Base-by-base conservation (phyloP, 1,140 invertebrate species). In the Agraylea sexmaculata region DNA sequence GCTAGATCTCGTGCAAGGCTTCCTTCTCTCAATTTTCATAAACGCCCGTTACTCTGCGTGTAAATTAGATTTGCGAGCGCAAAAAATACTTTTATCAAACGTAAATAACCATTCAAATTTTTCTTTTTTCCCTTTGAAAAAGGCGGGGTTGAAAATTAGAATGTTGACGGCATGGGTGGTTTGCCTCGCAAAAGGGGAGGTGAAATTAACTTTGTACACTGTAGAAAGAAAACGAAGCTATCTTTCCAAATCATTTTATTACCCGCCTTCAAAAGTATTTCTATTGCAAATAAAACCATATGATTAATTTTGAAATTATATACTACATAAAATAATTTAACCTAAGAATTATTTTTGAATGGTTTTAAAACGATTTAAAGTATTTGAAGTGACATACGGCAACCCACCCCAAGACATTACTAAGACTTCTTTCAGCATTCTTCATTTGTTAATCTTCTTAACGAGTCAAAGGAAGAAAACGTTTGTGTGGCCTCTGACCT, bases 31-130 rank as follows among this genome's bases (percentile, higher is more conserved):
- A 46, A 49, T 46, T 49, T 49, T 49, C 43, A 40, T 42, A 45
- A 49, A 49, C 46, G 41, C 40, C 47, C 33, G 32, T 34, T 27
- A 36, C 47, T 49, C 40, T 42, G 44, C 42, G 47, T 49, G 47
- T 49, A 49, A 49, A 49, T 49, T 49, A 49, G 47, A 49, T 49
- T 46, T 44, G 47, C 43, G 29, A 36, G n/a, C 47, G 40, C 37
- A 45, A 46, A 42, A 49, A 49, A 49, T 49, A 49, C 47, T 42
- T 49, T 46, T 48, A 43, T 45, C 43, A 49, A 49, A 49, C 47
- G 47, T 49, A 49, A 49, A 49, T 49, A 49, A 49, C 47, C 47
- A 49, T 49, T 49, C 43, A 49, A 49, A 49, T 40, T 40, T 40
- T 45, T 44, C 37, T 43, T 41, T 37, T 31, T 43, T 37, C 43